Evolutionary conservation across 2,797 vertebrate species (phyloP).

Genomic region (Gallirallus australis): DNA sequence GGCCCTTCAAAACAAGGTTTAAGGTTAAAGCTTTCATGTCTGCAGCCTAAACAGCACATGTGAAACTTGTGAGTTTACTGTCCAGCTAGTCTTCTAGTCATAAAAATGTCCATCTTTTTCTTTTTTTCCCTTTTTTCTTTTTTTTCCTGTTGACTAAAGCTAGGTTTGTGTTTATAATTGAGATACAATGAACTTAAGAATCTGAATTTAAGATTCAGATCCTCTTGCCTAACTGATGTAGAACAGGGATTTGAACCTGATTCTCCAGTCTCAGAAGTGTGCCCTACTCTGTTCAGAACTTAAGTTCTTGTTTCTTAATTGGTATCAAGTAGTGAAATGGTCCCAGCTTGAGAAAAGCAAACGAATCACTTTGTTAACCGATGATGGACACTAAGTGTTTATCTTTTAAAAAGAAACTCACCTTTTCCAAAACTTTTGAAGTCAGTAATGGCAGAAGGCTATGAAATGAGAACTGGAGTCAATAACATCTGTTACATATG

Average conservation of each 20-base stretch:
- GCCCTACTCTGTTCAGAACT: not conserved
- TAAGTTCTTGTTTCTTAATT: not conserved
- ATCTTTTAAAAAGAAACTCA: not conserved
- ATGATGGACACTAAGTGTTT: not conserved
- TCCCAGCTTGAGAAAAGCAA: not conserved
- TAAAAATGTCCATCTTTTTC: not conserved
- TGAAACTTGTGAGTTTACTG: not conserved
- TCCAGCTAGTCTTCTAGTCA: not conserved
- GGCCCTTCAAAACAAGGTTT: not conserved
- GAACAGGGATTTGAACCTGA: not conserved
- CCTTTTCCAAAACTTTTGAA: not conserved
- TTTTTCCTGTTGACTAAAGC: not conserved
- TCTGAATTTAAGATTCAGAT: not conserved
- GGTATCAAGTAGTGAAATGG: not conserved
- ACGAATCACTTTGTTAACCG: not conserved
- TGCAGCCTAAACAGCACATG: not conserved
- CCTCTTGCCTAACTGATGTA: not conserved
- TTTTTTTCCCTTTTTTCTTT: not conserved
- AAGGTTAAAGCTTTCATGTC: not conserved
- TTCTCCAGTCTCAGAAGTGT: not conserved
- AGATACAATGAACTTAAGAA: not conserved
- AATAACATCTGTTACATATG: not conserved
- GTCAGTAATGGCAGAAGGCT: not conserved
- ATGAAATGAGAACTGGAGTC: not conserved
- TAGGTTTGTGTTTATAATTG: not conserved